Evolutionary conservation across 2,113 vertebrate species (phyloP).

Genomic region (Channa maculata): DNA sequence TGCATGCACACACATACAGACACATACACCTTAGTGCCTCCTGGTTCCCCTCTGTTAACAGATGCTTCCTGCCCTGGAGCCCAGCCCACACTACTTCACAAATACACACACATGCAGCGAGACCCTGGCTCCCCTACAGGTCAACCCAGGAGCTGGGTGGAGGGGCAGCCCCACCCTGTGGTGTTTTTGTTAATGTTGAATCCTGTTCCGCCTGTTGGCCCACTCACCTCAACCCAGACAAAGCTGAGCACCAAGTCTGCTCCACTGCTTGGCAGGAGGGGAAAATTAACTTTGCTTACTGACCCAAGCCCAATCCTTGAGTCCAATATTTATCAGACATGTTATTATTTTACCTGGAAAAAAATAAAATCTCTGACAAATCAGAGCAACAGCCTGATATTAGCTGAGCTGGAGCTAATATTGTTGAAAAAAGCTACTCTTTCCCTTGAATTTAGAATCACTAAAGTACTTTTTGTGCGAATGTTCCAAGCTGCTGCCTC

Average conservation of each 20-base stretch:
- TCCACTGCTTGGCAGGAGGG: neutral
- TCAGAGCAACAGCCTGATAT: neutral
- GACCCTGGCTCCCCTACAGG: slow-evolving; percentile 46
- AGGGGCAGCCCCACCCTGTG: slow-evolving; percentile 40
- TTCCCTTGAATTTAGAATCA: neutral
- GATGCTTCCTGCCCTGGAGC: slow-evolving; percentile 77
- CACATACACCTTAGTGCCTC: slow-evolving; percentile 36
- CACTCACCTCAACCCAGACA: slow-evolving; percentile 40
- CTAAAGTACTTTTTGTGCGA: slow-evolving; percentile 3
- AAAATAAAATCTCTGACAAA: neutral
- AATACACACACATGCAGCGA: slow-evolving; percentile 3
- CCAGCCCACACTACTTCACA: slow-evolving; percentile 41
- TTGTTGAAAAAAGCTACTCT: neutral
- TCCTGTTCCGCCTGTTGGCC: slow-evolving; percentile 26
- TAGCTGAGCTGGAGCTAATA: neutral
- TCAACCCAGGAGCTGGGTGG: slow-evolving; percentile 50
- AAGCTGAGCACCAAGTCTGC: slow-evolving; percentile 6
- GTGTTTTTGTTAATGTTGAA: slow-evolving; percentile 63
- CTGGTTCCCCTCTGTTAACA: slow-evolving; percentile 66
- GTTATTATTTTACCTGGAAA: slow-evolving; percentile 9
- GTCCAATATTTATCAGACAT: slow-evolving; percentile 1
- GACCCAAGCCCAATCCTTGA: neutral
- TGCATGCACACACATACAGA: neutral
- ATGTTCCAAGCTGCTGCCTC: slow-evolving; percentile 3
- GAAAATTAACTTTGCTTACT: slow-evolving; percentile 44